Evolutionary conservation across 2,797 vertebrate species (phyloP).

Genomic region (Kryptolebias ocellatus): DNA sequence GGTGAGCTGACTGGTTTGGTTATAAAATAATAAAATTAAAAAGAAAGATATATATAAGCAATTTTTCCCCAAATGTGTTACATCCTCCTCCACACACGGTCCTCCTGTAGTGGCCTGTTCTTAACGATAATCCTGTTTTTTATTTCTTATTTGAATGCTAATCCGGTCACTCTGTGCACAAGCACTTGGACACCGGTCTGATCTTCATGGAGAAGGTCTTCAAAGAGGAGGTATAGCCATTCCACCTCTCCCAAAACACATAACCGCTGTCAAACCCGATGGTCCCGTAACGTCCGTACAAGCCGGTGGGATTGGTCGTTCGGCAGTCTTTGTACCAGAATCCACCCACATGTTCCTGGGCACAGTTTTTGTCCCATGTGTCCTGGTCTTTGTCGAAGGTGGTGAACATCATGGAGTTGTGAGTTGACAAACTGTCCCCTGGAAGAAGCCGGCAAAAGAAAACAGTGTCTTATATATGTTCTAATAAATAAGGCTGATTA

Average conservation of each 20-base stretch:
- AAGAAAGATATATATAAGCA: background rate
- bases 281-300: slow-evolving; percentile 26
- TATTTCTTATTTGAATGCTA: background rate
- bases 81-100: background rate
- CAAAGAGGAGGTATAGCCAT: slow-evolving; percentile 25
- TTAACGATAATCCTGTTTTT: background rate
- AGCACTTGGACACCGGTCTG: background rate
- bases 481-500: no score
- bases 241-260: slow-evolving; percentile 24
- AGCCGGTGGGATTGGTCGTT: slow-evolving; percentile 18
- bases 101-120: background rate
- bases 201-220: slow-evolving; percentile 53
- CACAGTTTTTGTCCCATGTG: slow-evolving; percentile 14
- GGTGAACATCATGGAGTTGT: slow-evolving; percentile 58
- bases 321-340: slow-evolving; percentile 47
- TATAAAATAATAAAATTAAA: no score
- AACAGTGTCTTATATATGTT: background rate
- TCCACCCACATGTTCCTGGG: slow-evolving; percentile 19
- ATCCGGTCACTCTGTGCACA: slow-evolving; percentile 7
- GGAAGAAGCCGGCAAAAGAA: slow-evolving; percentile 7
- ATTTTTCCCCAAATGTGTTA: background rate
- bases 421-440: slow-evolving; percentile 37
- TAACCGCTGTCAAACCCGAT: background rate
- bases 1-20: no score
- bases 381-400: slow-evolving; percentile 67